phyloP scores from a whole-genome alignment of 2,113 vertebrate species.

The Gadus macrocephalus region DNA sequence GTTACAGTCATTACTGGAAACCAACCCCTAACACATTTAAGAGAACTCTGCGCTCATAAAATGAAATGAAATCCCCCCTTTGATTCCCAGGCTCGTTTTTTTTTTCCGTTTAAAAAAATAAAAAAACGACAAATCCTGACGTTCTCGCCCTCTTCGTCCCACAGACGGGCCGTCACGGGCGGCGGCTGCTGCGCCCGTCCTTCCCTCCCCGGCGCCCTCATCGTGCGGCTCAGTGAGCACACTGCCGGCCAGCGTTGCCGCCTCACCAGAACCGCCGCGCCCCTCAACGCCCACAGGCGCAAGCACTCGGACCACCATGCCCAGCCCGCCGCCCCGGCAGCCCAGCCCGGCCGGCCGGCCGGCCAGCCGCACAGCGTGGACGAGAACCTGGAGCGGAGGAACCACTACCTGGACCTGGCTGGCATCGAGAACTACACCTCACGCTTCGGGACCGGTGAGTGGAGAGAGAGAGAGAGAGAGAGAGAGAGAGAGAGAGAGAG shows the following conservation, averaged over 20 bases:
- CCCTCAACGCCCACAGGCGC: slow-evolving; percentile 74
- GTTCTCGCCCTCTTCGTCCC: too few species aligned
- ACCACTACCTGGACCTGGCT: slow-evolving; percentile 98
- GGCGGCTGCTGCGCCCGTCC: too few species aligned
- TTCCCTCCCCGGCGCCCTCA: too few species aligned
- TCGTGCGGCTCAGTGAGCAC: too few species aligned
- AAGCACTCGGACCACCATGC: slow-evolving; percentile 87
- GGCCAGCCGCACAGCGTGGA: slow-evolving; percentile 93
- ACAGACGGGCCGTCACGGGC: too few species aligned
- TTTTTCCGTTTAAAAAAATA: too few species aligned
- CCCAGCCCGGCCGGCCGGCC: slow-evolving; percentile 69
- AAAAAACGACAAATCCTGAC: too few species aligned
- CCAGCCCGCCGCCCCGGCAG: slow-evolving; percentile 77
- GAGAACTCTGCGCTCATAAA: too few species aligned
- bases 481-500: not conserved
- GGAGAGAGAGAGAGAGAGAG: not conserved
- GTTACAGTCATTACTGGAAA: too few species aligned
- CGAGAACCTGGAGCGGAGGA: slow-evolving; percentile 98
- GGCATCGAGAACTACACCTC: slow-evolving; percentile 98
- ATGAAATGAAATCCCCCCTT: too few species aligned
- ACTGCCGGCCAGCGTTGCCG: slow-evolving; percentile 27
- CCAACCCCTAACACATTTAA: too few species aligned
- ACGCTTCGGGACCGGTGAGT: slow-evolving; percentile 90
- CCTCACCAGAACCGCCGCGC: slow-evolving; percentile 53
- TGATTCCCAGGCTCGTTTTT: too few species aligned